Evolutionary conservation across 2,797 vertebrate species (phyloP).

Genomic region (Dryobates pubescens): DNA sequence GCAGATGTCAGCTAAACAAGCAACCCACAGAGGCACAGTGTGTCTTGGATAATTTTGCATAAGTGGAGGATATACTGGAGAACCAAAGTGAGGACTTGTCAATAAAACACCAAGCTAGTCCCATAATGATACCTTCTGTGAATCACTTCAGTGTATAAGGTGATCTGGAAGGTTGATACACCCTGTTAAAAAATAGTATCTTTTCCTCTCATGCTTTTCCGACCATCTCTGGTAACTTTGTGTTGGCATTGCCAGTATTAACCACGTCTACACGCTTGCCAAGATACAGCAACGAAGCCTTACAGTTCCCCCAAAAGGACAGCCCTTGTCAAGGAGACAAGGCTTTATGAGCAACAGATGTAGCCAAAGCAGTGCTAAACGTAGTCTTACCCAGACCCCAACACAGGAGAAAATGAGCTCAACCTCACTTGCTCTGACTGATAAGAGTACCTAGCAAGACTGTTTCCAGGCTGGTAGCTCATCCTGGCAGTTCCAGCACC

Average conservation of each 20-base stretch:
- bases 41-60: conserved; percentile 10
- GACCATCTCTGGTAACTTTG: background rate
- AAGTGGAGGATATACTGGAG: background rate
- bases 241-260: background rate
- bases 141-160: background rate
- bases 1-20: background rate
- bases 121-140: background rate
- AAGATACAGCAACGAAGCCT: background rate
- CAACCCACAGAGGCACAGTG: background rate
- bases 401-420: background rate
- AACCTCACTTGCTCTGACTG: background rate
- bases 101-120: background rate
- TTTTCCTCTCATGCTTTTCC: background rate
- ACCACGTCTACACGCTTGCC: fast-evolving
- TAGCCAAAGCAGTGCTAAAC: background rate
- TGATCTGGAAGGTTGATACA: background rate
- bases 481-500: background rate
- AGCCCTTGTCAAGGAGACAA: background rate
- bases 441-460: background rate
- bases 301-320: background rate
- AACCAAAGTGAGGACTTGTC: background rate
- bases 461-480: background rate
- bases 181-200: fast-evolving
- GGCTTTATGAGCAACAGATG: background rate
- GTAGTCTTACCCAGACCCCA: background rate